Evolutionary conservation across 2,797 vertebrate species (phyloP).

Genomic region (Babyrousa celebensis): DNA sequence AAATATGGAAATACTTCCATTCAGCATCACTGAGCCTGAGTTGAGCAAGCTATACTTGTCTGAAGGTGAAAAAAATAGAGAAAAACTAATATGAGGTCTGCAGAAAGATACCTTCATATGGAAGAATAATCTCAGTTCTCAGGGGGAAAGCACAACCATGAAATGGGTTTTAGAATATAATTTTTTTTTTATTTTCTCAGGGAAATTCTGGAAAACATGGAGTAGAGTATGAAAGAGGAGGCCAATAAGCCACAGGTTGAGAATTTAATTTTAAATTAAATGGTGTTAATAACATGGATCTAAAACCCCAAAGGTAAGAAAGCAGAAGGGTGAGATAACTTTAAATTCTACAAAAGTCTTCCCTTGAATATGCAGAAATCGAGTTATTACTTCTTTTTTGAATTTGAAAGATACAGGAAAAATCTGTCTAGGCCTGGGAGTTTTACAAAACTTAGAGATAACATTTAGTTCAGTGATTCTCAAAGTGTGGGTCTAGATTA

Average conservation of each 20-base stretch:
- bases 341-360: not conserved
- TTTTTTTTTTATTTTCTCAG: not conserved
- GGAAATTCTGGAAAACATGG: conserved; percentile 21
- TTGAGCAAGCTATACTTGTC: not conserved
- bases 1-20: conserved; percentile 3
- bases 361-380: not conserved
- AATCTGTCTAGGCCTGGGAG: not conserved
- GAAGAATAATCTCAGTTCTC: not conserved
- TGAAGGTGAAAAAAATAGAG: not conserved
- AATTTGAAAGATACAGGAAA: conserved; percentile 7
- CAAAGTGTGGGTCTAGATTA: not conserved
- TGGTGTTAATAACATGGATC: not conserved
- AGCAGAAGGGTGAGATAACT: not conserved
- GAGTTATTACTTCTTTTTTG: not conserved
- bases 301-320: not conserved
- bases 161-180: not conserved
- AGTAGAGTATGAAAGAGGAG: conserved; percentile 37
- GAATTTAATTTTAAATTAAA: conserved; percentile 47
- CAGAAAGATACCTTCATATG: not conserved
- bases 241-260: not conserved
- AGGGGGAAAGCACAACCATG: not conserved
- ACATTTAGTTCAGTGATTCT: not conserved
- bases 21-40: not conserved
- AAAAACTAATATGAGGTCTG: not conserved
- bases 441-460: conserved; percentile 24